Base-by-base conservation (phyloP, 2,113 vertebrate species). In the Mola mola region DNA sequence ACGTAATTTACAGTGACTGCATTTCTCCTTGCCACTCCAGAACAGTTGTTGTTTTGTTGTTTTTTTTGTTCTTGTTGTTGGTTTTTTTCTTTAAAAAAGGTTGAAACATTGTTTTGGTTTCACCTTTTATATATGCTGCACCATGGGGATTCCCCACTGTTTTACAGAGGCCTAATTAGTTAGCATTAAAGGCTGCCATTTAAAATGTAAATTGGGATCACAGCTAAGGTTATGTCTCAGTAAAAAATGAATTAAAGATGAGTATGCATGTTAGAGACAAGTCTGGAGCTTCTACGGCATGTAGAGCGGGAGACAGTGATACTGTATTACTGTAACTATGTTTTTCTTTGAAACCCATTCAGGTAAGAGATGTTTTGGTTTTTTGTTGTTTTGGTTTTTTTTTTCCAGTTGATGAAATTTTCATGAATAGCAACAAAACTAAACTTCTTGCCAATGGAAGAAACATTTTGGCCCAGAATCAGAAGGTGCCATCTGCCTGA, bases 401-500 rank as follows among this genome's bases (percentile, higher is more conserved):
- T 55, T 50, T 46, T 44, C 9, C 7, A 56, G 36, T 38, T 13
- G 26, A 79, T 81, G n/a, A 71, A 61, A 73, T 69, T 71, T 75
- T 64, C 53, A 82, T 77, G 46, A 75, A 81, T 11, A 51, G 33
- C 53, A 64, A 76, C 26, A 68, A 60, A 43, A 62, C 5, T 13
- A 7, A 62, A 47, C 26, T 55, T 47, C 57, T 57, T 56, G 56
- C 47, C 66, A 63, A 38, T 0, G 11, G 31, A 70, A 11, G 53
- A 60, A 67, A 43, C 28, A 47, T 49, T 64, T 50, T 75, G 68
- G 67, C 60, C 72, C 38, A 13, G 70, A 85, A 81, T 82, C 80
- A 79, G 75, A 84, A 79, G 66, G 56, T 77, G 51, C 72, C 79
- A 90, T 89, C 81, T 86, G 75, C 66, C 75, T 15, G 15, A 67